These are phyloP conservation scores for Tetraodon nigroviridis DNA, from an alignment of 2,113 vertebrate species.

Conservation along the genomic window DNA sequence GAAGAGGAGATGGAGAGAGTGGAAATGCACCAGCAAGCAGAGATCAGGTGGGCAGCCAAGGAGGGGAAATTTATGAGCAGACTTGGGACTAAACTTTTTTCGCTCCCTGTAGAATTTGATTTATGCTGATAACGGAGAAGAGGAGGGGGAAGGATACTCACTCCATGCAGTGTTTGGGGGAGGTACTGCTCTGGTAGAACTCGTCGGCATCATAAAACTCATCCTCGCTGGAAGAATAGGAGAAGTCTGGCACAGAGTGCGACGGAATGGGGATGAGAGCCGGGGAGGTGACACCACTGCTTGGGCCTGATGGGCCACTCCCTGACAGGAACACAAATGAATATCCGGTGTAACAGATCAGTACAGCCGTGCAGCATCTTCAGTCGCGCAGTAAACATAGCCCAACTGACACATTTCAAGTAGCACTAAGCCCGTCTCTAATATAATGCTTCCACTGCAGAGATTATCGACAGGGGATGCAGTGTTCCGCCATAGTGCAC, in stretches of 20 bases:
- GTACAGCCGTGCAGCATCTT: background rate
- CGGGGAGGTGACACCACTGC: slow-evolving; percentile 89
- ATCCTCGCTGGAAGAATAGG: slow-evolving; percentile 98
- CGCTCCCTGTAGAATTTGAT: background rate
- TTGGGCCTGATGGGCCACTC: slow-evolving; percentile 90
- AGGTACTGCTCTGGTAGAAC: slow-evolving; percentile 91
- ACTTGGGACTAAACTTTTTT: slow-evolving; percentile 2
- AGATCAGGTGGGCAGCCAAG: background rate
- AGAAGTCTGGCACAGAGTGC: slow-evolving; percentile 95
- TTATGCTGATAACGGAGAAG: background rate
- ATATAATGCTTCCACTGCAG: slow-evolving; percentile 39
- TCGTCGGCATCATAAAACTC: slow-evolving; percentile 99
- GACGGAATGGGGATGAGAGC: slow-evolving; percentile 91
- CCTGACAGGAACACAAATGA: slow-evolving; percentile 61
- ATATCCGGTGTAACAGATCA: background rate
- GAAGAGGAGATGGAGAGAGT: slow-evolving; percentile 3
- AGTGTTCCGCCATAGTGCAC: slow-evolving; percentile 46
- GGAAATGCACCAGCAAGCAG: slow-evolving; percentile 17
- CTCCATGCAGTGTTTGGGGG: slow-evolving; percentile 90
- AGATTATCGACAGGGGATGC: slow-evolving; percentile 38
- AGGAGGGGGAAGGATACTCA: slow-evolving; percentile 51
- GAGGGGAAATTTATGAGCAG: background rate
- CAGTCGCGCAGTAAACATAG: background rate
- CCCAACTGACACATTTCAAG: background rate
- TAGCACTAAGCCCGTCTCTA: slow-evolving; percentile 16